phyloP scores from a whole-genome alignment of 2,113 vertebrate species.

The Hippocampus barbouri region DNA sequence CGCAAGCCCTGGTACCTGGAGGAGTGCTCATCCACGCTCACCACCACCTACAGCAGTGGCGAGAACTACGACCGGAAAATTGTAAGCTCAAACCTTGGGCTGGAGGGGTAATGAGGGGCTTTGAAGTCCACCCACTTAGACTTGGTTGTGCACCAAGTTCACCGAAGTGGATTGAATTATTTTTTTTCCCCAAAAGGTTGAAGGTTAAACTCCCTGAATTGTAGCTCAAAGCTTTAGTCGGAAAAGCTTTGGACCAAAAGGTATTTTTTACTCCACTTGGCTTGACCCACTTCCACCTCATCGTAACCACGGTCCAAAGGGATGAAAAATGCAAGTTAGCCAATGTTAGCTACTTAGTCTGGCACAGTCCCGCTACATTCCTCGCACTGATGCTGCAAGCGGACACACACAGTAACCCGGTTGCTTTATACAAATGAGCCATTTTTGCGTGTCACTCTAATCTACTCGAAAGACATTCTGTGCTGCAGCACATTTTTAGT shows the following conservation, averaged over 20 bases:
- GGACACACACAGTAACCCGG: constrained; percentile 9
- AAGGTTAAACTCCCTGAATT: background rate
- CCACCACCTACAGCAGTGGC: constrained; percentile 97
- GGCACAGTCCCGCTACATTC: constrained; percentile 44
- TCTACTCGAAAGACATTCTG: constrained; percentile 26
- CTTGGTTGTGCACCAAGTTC: background rate
- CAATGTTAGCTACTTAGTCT: constrained; percentile 43
- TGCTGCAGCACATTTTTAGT: constrained; percentile 33
- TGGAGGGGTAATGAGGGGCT: background rate
- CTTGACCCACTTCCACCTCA: constrained; percentile 22
- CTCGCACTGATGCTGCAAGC: constrained; percentile 20
- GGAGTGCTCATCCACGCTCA: constrained; percentile 93
- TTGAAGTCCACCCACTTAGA: background rate
- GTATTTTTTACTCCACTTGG: background rate
- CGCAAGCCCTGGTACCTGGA: constrained; percentile 98
- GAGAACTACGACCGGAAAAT: constrained; percentile 98
- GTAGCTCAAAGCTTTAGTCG: background rate
- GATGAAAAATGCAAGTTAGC: constrained; percentile 31
- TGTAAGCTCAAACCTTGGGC: constrained; percentile 67
- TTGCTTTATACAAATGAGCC: constrained; percentile 16
- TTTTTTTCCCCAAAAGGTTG: background rate
- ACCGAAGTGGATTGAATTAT: background rate
- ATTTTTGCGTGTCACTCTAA: constrained; percentile 25
- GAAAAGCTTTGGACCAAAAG: background rate
- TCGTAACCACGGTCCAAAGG: constrained; percentile 11